phyloP scores from a whole-genome alignment of 2,113 vertebrate genomes.

The Nerophis ophidion region DNA sequence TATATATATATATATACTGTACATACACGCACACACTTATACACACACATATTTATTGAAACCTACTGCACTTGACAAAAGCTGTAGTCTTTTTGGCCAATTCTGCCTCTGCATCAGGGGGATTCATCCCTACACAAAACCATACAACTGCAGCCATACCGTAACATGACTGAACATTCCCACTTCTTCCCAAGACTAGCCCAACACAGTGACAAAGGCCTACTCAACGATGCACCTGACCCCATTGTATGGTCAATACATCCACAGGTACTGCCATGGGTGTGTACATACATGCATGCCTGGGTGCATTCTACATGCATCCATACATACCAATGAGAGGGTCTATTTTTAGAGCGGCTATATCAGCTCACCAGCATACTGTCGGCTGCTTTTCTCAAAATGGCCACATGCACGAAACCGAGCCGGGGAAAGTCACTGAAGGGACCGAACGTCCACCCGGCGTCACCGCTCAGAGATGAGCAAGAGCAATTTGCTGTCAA shows the following conservation, averaged over 20 bases:
- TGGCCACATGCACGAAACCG: conserved; percentile 35
- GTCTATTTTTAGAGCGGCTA: conserved; percentile 56
- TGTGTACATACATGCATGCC: conserved; percentile 2
- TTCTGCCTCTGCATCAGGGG: no score
- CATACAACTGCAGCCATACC: no score
- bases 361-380: conserved; percentile 43
- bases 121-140: no score
- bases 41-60: background rate
- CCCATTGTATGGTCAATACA: background rate
- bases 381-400: conserved; percentile 60
- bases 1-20: no score
- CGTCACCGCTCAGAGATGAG: background rate
- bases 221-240: background rate
- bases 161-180: no score
- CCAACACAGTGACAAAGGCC: no score
- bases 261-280: background rate
- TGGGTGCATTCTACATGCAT: conserved; percentile 17
- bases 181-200: no score
- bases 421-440: conserved; percentile 20
- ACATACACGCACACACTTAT: no score
- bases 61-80: no score
- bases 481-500: conserved; percentile 15
- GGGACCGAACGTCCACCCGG: conserved; percentile 6
- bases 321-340: conserved; percentile 39
- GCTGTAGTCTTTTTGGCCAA: no score